Evolutionary conservation across 1,140 invertebrate species (phyloP).

Genomic region (Varroa destructor): DNA sequence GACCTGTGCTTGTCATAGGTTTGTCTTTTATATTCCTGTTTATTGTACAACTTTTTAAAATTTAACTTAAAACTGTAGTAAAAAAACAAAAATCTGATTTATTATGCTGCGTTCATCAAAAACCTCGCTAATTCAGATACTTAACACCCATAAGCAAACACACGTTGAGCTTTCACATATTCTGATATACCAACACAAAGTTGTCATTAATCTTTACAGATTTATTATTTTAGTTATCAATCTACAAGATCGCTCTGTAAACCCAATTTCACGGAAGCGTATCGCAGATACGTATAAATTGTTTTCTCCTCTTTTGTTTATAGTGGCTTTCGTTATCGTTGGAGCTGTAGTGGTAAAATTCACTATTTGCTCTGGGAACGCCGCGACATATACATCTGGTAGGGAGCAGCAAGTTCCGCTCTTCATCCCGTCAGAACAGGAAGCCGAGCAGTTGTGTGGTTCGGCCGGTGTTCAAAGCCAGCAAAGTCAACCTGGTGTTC

Average conservation of each 20-base stretch:
- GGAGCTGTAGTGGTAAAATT: slow-evolving; percentile 1
- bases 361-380: background rate
- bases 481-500: background rate
- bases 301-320: background rate
- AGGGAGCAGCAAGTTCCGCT: slow-evolving; percentile 2
- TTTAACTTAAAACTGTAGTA: too few relatives aligned
- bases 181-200: too few relatives aligned
- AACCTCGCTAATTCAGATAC: too few relatives aligned
- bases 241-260: background rate
- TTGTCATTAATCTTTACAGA: background rate
- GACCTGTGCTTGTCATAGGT: too few relatives aligned
- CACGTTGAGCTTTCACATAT: too few relatives aligned
- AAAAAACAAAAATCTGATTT: too few relatives aligned
- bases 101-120: too few relatives aligned
- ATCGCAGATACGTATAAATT: background rate
- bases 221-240: background rate
- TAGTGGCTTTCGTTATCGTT: background rate
- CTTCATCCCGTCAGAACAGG: slow-evolving; percentile 5
- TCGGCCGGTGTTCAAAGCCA: background rate
- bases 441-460: background rate
- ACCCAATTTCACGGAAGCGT: background rate
- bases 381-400: background rate
- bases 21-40: too few relatives aligned
- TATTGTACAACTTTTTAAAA: too few relatives aligned
- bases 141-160: too few relatives aligned